Evolutionary conservation across 2,888 invertebrate genomes (phyloP).

Genomic region (Bimastos eiseni): DNA sequence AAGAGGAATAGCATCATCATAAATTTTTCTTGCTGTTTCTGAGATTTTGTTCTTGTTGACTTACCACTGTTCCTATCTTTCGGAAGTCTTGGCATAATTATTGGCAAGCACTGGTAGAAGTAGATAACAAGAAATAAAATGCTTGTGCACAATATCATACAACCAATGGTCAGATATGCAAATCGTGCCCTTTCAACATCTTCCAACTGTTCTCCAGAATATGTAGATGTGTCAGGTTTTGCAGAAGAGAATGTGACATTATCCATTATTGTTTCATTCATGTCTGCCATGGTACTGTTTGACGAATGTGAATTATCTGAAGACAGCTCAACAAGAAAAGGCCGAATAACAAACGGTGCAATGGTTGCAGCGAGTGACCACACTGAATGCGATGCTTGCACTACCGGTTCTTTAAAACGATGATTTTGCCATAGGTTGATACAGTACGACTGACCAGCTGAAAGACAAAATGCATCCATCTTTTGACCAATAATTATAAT

Average conservation of each 20-base stretch:
- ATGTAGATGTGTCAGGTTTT: not conserved
- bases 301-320: not conserved
- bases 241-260: not conserved
- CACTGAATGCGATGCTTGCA: constrained; percentile 36
- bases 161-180: constrained; percentile 35
- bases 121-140: constrained; percentile 24
- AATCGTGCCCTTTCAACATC: constrained; percentile 7
- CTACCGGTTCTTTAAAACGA: constrained; percentile 26
- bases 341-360: constrained; percentile 37
- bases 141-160: constrained; percentile 14
- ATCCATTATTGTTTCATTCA: not conserved
- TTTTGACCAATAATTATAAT: not conserved
- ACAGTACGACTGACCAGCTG: constrained; percentile 40
- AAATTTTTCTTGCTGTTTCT: not conserved
- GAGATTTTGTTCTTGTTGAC: not conserved
- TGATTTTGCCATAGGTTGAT: constrained; percentile 35
- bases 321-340: constrained; percentile 37
- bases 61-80: not conserved
- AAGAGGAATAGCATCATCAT: constrained; percentile 14
- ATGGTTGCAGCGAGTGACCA: constrained; percentile 39
- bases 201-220: not conserved
- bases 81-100: not conserved
- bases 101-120: not conserved
- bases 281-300: not conserved
- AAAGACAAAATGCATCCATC: not conserved